These are phyloP conservation scores for Podarcis lilfordi DNA, from an alignment of 2,797 vertebrate genomes.

Conservation along the genomic window DNA sequence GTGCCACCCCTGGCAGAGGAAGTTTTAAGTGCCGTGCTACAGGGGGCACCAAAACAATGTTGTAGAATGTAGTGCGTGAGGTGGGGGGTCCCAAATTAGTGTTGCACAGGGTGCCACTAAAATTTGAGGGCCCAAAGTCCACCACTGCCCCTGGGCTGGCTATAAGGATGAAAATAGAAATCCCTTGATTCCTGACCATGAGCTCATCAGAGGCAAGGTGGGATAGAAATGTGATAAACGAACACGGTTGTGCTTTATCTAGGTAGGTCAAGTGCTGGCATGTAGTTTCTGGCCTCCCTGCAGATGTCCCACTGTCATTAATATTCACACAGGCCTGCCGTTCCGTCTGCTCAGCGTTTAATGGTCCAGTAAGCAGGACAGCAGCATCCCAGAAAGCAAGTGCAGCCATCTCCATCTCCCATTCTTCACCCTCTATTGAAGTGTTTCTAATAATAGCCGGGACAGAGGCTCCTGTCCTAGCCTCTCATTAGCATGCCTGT, in stretches of 20 bases:
- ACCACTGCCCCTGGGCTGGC: too few species aligned
- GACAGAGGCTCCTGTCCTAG: constrained; percentile 30
- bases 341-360: constrained; percentile 56
- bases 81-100: too few species aligned
- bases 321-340: constrained; percentile 46
- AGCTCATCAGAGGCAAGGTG: background rate
- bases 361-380: constrained; percentile 45
- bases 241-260: background rate
- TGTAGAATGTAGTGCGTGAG: too few species aligned
- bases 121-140: too few species aligned
- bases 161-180: background rate
- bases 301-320: constrained; percentile 40
- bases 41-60: too few species aligned
- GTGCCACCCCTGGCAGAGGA: too few species aligned
- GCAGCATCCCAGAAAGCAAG: constrained; percentile 43
- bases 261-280: constrained; percentile 3
- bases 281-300: constrained; percentile 10
- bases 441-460: constrained; percentile 47
- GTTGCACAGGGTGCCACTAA: too few species aligned
- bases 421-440: constrained; percentile 42
- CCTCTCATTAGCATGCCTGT: constrained; percentile 31
- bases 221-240: background rate
- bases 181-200: too few species aligned
- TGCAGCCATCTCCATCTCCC: constrained; percentile 13
- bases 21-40: too few species aligned